Evolutionary conservation across 2,888 invertebrate species (phyloP), one percentile per base, ranked within the genome.

Genomic region (Drosophila niveifrons): DNA sequence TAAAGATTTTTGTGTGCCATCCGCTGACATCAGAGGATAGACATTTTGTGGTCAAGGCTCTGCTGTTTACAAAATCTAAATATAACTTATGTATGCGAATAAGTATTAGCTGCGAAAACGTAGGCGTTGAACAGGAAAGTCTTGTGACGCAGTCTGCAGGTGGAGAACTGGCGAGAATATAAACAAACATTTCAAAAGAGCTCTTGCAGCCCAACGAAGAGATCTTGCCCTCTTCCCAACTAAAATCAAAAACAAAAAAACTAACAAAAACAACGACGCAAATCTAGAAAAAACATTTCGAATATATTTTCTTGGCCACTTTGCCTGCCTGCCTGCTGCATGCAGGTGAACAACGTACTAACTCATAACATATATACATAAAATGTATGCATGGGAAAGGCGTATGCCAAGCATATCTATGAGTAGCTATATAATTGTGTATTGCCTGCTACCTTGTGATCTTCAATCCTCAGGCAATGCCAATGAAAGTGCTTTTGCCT

Each of bases 1-100:
- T 61, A 66, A 84, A 72, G 41, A 74, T 46, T 44, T 3, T 3
- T 48, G 17, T 59, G 17, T 18, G 39, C 36, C 57, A 56, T 55
- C 62, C 18, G 82, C 88, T 88, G 89, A 87, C 87, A 87, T 83
- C 89, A 83, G 89, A 65, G 57, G 64, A 76, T 67, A 72, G 84
- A 72, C 55, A 80, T 89, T 72, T 73, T 87, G 71, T 89, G 89
- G 88, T 89, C 83, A 83, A 89, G 83, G 83, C 64, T 87, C 48
- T 61, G 43, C 39, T 78, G 75, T 75, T 83, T 89, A 87, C 83
- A 83, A 63, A n/a, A 62, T 67, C 81, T 84, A 87, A 78, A 81
- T 65, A 67, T 89, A 89, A 44, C 53, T 44, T 47, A 51, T 41
- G 46, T 34, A 39, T 36, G 39, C 34, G 28, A 52, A n/a, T 47